phyloP scores from a whole-genome alignment of 2,113 vertebrate genomes.

The Montifringilla adamsi region DNA sequence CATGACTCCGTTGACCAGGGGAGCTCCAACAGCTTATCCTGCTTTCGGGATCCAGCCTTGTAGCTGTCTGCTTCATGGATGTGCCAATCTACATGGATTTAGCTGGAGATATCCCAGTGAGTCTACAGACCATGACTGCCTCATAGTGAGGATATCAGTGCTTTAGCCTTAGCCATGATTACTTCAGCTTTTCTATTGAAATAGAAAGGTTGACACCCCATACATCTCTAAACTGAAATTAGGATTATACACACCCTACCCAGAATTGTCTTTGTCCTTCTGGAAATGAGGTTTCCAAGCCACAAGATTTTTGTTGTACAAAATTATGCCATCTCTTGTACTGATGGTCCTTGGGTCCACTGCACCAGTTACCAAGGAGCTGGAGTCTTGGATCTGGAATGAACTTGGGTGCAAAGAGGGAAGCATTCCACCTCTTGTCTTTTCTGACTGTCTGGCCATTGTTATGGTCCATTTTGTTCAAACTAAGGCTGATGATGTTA shows the following conservation, averaged over 20 bases:
- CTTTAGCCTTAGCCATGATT: background rate
- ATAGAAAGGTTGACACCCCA: background rate
- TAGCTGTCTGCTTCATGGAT: background rate
- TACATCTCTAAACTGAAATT: background rate
- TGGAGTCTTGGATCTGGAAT: background rate
- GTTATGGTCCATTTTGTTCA: background rate
- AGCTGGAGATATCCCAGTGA: background rate
- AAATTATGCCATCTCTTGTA: background rate
- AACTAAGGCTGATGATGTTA: background rate
- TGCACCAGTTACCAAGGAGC: background rate
- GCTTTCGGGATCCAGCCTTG: background rate
- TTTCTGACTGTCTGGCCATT: background rate
- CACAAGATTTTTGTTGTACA: background rate
- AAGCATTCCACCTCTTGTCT: background rate
- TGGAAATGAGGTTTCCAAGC: background rate
- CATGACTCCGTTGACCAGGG: background rate
- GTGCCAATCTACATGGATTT: background rate
- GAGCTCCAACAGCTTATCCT: background rate
- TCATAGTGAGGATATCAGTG: background rate
- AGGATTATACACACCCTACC: background rate
- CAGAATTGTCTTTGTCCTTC: background rate
- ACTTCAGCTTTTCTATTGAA: background rate
- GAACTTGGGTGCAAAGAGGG: background rate
- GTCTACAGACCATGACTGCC: background rate
- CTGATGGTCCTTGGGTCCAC: fast-evolving